Evolutionary conservation across 1,140 invertebrate genomes (phyloP), one percentile per base, ranked within the genome.

Genomic region (Rhopalosiphum padi): DNA sequence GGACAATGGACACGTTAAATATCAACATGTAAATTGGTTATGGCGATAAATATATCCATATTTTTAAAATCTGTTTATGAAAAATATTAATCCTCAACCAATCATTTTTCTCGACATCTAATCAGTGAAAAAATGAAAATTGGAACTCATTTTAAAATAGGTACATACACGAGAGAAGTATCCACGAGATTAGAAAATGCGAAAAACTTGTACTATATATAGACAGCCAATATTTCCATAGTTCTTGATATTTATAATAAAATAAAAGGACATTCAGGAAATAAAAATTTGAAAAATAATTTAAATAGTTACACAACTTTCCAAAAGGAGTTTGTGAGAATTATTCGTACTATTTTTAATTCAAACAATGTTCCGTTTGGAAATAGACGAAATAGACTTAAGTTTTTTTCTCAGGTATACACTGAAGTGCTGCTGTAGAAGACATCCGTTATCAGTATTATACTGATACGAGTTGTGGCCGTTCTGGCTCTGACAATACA

Each of bases 161-260:
- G 98, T 98, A 98, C 98, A 98, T 96, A 98, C 97, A 96, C 97
- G 11, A 22, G 98, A 94, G 97, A 98, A 96, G 97, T 51, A 21
- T 3, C 48, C 11, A 51, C 48, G 15, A 51, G 97, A 94, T 97
- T 98, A 96, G 97, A 98, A 96, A 96, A 97, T 95, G 95, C 98
- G 95, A 97, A 97, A 94, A 97, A 97, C 96, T 98, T 99, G 30
- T n/a, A 96, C 96, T 98, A 94, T 98, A 98, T 96, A 41, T 4
- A 41, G 41, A 41, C 98, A 94, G 98, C 98, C 93, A 98, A 98
- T 96, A 97, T 97, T 94, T 98, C 25, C 46, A 98, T 98, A 96
- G 98, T 99, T 94, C 96, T 98, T 95, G 98, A 98, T 94, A 96
- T 99, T 94, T 98, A 97, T 94, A 98, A 98, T 96, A 97, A 97